phyloP scores from a whole-genome alignment of 2,797 vertebrate genomes.

The Ctenosaura bakeri region DNA sequence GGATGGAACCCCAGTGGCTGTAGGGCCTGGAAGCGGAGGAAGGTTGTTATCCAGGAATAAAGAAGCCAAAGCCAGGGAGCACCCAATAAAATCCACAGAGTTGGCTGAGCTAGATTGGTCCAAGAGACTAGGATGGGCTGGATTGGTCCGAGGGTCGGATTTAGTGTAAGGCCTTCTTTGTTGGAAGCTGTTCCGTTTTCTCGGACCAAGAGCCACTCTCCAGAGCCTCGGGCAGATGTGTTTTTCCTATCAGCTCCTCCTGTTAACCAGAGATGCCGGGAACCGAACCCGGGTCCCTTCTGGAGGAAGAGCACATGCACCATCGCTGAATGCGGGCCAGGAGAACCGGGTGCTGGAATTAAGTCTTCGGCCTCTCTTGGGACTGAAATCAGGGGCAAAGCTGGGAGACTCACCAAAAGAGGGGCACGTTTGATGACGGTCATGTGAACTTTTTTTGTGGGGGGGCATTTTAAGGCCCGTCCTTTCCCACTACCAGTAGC shows the following conservation, averaged over 20 bases:
- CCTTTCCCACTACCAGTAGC: not conserved
- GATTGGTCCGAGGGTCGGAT: no score
- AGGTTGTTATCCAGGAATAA: no score
- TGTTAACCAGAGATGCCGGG: not conserved
- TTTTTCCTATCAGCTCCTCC: not conserved
- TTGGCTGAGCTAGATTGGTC: no score
- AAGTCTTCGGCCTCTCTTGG: not conserved
- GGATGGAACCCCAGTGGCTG: not conserved
- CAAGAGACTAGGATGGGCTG: no score
- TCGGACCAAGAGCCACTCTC: not conserved
- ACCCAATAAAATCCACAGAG: no score
- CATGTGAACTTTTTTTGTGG: no score
- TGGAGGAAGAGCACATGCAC: not conserved
- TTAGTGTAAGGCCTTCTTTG: no score
- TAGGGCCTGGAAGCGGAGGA: not conserved
- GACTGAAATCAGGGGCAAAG: not conserved
- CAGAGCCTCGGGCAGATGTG: not conserved
- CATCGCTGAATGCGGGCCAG: no score
- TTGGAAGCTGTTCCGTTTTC: no score
- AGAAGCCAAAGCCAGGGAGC: no score
- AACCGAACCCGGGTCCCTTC: not conserved
- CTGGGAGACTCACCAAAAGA: not conserved
- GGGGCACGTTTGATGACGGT: not conserved
- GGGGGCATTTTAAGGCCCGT: no score
- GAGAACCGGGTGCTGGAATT: not conserved